Evolutionary conservation across 2,888 invertebrate genomes (phyloP).

Genomic region (Dynastes tityus): DNA sequence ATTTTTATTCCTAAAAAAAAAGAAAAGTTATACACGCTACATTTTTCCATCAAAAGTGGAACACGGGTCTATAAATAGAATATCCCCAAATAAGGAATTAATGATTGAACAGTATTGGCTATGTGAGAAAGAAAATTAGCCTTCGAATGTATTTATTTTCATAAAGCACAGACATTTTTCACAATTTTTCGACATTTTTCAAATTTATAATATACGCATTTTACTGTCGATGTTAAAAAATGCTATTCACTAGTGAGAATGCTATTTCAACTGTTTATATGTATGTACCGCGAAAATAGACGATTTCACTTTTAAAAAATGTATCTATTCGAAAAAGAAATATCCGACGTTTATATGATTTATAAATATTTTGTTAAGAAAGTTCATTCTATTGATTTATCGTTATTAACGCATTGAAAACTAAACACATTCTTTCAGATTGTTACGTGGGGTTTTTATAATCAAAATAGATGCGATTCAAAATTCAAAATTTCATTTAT

Average conservation of each 20-base stretch:
- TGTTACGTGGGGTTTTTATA: constrained; percentile 1
- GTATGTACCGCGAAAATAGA: neutral
- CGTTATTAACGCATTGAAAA: neutral
- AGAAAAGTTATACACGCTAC: neutral
- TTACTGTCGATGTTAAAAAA: no score
- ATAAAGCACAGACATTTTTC: no score
- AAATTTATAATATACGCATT: no score
- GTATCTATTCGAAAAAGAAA: neutral
- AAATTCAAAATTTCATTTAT: neutral
- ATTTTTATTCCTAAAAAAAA: neutral
- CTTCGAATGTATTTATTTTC: no score
- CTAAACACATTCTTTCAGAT: constrained; percentile 19
- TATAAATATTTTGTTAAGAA: neutral
- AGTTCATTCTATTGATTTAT: neutral
- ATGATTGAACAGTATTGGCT: constrained; percentile 10
- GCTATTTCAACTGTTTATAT: neutral
- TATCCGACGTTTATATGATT: neutral
- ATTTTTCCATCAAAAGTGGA: constrained; percentile 7
- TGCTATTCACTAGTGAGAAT: no score
- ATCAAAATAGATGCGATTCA: constrained; percentile 9
- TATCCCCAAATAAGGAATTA: neutral
- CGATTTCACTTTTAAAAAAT: constrained; percentile 7
- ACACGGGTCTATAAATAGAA: neutral
- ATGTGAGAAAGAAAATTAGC: neutral
- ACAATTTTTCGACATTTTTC: no score